These are phyloP conservation scores for Dioctria linearis DNA, from an alignment of 2,888 invertebrate species.

Conservation along the genomic window DNA sequence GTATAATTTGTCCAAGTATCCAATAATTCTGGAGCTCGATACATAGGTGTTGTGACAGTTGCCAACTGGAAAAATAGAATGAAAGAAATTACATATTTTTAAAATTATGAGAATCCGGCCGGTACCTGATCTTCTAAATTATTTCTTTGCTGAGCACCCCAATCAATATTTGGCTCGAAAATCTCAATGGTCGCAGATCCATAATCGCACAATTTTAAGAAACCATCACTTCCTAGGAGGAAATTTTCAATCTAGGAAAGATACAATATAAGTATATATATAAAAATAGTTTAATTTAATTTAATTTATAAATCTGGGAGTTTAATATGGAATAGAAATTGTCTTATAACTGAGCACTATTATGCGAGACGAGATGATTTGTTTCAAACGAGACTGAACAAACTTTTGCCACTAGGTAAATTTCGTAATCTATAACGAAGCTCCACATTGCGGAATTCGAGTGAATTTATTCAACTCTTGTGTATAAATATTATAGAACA, in stretches of 20 bases:
- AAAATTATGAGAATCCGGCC: slow-evolving; percentile 9
- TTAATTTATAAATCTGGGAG: too few relatives aligned
- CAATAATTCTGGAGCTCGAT: slow-evolving; percentile 98
- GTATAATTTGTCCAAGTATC: slow-evolving; percentile 97
- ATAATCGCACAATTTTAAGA: slow-evolving; percentile 96
- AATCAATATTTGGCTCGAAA: slow-evolving; percentile 87
- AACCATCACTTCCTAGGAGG: slow-evolving; percentile 86
- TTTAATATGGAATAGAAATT: too few relatives aligned
- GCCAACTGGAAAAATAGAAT: slow-evolving; percentile 75
- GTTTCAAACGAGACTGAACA: too few relatives aligned
- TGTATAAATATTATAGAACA: too few relatives aligned
- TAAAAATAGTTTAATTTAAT: too few relatives aligned
- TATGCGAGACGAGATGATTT: too few relatives aligned
- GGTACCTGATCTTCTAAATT: slow-evolving; percentile 91
- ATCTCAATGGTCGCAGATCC: slow-evolving; percentile 92
- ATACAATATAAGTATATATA: slow-evolving; percentile 11
- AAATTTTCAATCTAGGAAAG: slow-evolving; percentile 86
- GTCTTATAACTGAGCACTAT: too few relatives aligned
- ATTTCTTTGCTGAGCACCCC: slow-evolving; percentile 93
- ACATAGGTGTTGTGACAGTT: slow-evolving; percentile 92
- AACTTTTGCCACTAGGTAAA: too few relatives aligned
- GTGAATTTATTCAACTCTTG: too few relatives aligned
- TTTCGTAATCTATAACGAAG: too few relatives aligned
- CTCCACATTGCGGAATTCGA: too few relatives aligned
- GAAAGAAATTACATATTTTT: slow-evolving; percentile 33